These are phyloP conservation scores for Volucella zonaria DNA, from an alignment of 2,888 invertebrate genomes.

Conservation along the genomic window DNA sequence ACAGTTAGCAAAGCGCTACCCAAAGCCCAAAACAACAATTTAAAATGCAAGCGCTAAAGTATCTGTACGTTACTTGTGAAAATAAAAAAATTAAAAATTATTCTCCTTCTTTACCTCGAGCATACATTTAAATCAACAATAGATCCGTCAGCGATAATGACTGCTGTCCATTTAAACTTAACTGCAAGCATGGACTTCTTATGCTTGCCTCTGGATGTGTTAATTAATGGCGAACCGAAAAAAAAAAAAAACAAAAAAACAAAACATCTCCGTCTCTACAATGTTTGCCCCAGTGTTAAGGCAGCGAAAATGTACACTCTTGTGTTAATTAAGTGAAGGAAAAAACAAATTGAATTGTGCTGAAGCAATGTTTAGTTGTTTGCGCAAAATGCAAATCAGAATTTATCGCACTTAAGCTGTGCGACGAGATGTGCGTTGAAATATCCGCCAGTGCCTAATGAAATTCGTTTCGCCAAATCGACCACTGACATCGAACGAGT, in stretches of 20 bases:
- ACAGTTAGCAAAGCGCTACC: background rate
- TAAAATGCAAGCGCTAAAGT: conserved; percentile 43
- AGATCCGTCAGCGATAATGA: conserved; percentile 46
- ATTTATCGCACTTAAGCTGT: conserved; percentile 32
- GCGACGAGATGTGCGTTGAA: conserved; percentile 42
- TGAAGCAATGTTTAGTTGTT: conserved; percentile 13
- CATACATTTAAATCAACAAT: conserved; percentile 55
- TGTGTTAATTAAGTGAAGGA: conserved; percentile 30
- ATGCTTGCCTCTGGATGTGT: conserved; percentile 42
- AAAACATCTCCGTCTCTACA: conserved; percentile 10
- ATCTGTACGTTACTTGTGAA: background rate
- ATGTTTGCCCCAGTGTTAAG: conserved; percentile 11
- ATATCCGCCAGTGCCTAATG: conserved; percentile 38
- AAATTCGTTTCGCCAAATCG: conserved; percentile 4
- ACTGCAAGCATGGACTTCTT: conserved; percentile 40
- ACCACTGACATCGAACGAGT: no score
- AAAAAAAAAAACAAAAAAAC: conserved; percentile 3
- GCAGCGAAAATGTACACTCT: conserved; percentile 20
- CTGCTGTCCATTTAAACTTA: conserved; percentile 36
- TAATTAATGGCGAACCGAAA: conserved; percentile 53
- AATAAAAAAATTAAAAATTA: conserved; percentile 26
- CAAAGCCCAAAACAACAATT: conserved; percentile 20
- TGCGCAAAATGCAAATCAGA: conserved; percentile 51
- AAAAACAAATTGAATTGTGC: conserved; percentile 43
- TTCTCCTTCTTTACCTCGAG: conserved; percentile 23